A percentile compares a stretch with the other conserved stretches of the same genome.
Evolutionary conservation across 2,113 vertebrate species (phyloP).

Genomic region (Indri indri): DNA sequence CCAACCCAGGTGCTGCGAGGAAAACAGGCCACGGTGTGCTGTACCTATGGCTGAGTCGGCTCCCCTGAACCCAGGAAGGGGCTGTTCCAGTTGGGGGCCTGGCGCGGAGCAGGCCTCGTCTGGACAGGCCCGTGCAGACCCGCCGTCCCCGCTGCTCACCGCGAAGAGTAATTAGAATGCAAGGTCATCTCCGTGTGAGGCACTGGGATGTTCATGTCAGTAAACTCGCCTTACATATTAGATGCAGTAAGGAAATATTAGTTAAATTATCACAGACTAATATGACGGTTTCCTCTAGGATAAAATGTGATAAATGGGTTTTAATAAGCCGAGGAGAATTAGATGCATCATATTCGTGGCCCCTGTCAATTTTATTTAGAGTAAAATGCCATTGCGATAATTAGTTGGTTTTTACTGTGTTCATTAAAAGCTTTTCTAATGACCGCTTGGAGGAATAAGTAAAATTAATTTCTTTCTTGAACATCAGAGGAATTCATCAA

Average conservation of each 20-base stretch:
- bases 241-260: conserved; percentile 86
- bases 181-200: conserved; percentile 82
- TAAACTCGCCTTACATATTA: conserved; percentile 86
- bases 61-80: background rate
- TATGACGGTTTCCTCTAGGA: conserved; percentile 84
- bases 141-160: conserved; percentile 60
- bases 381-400: conserved; percentile 88
- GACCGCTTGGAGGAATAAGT: conserved; percentile 82
- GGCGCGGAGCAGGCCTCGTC: conserved; percentile 47
- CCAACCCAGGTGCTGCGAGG: background rate
- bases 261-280: conserved; percentile 87
- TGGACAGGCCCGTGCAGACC: conserved; percentile 40
- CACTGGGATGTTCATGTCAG: conserved; percentile 87
- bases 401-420: conserved; percentile 88
- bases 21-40: fast-evolving
- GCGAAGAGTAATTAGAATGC: conserved; percentile 83
- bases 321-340: conserved; percentile 91
- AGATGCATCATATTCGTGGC: conserved; percentile 86
- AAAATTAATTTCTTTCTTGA: conserved; percentile 85
- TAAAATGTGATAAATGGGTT: conserved; percentile 85
- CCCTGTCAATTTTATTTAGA: conserved; percentile 96
- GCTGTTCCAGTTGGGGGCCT: background rate
- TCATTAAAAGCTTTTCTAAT: conserved; percentile 89
- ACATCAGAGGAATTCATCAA: conserved; percentile 75
- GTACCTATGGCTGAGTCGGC: background rate